Conservation (phyloP, 2,797 vertebrate genomes). For the Channallabes apus region DNA sequence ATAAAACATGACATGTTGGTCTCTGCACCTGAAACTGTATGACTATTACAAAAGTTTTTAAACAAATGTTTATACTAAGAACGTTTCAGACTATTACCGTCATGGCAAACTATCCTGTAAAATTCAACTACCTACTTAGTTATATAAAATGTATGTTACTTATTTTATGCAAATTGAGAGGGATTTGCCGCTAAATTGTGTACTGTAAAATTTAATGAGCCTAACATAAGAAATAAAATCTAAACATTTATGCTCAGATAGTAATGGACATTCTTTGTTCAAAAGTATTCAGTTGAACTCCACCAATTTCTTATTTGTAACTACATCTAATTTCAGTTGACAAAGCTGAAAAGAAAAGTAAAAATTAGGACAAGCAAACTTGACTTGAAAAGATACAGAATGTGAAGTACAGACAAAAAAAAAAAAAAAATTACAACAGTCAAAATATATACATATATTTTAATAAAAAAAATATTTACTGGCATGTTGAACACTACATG, state of each 20-base stretch:
- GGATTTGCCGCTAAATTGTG: neutral
- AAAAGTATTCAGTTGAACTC: neutral
- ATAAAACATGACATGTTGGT: neutral
- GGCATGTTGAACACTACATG: neutral
- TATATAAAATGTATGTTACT: neutral
- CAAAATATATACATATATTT: neutral
- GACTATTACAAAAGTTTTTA: neutral
- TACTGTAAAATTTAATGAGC: neutral
- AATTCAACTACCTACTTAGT: neutral
- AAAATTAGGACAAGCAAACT: neutral
- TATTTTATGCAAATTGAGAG: neutral
- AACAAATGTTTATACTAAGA: neutral
- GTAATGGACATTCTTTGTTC: neutral
- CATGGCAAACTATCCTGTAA: neutral
- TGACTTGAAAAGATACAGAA: neutral
- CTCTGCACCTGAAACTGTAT: too few species aligned
- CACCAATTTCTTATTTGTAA: neutral
- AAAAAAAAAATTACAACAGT: neutral
- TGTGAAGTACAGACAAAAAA: neutral
- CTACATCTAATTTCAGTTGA: neutral
- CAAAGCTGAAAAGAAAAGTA: neutral
- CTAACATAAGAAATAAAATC: neutral
- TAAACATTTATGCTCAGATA: neutral
- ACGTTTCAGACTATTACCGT: neutral
- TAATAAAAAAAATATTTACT: conserved; percentile 2